phyloP scores from a whole-genome alignment of 2,888 invertebrate species.

The Drosophila formosana region DNA sequence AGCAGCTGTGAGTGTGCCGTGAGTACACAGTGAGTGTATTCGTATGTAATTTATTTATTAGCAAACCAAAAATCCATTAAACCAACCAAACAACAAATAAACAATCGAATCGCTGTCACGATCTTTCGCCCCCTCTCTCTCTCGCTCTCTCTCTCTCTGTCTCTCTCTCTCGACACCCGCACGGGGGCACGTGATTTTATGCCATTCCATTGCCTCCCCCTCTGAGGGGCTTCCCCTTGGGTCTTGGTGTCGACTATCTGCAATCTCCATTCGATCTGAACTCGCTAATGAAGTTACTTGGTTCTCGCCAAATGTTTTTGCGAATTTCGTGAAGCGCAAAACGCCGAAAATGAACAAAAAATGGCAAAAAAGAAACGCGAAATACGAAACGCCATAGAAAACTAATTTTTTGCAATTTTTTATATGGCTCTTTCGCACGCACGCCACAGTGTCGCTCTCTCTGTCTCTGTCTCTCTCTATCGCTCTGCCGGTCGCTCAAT shows the following conservation, averaged over 20 bases:
- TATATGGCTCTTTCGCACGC: neutral
- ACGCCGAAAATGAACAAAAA: conserved; percentile 29
- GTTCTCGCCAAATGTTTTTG: conserved; percentile 7
- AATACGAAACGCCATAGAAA: conserved; percentile 40
- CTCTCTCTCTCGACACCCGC: conserved; percentile 4
- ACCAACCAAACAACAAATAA: conserved; percentile 16
- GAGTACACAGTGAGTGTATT: neutral
- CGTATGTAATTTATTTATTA: conserved; percentile 39
- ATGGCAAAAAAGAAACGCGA: conserved; percentile 29
- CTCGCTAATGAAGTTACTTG: conserved; percentile 53
- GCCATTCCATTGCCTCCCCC: neutral
- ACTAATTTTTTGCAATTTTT: conserved; percentile 40
- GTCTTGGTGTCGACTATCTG: neutral
- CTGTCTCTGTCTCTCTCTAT: too few species aligned
- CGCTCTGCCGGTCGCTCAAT: too few species aligned
- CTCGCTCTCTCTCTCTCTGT: neutral
- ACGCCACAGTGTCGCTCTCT: neutral
- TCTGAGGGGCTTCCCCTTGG: neutral
- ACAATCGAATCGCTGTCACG: conserved; percentile 8
- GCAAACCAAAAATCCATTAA: conserved; percentile 26
- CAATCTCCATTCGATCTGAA: conserved; percentile 13
- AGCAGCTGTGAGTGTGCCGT: neutral
- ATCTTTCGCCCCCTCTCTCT: conserved; percentile 2
- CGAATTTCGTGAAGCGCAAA: conserved; percentile 45
- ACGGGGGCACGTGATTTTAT: conserved; percentile 20